Conservation (phyloP, 2,113 vertebrate genomes). For the Erythrocebus patas region DNA sequence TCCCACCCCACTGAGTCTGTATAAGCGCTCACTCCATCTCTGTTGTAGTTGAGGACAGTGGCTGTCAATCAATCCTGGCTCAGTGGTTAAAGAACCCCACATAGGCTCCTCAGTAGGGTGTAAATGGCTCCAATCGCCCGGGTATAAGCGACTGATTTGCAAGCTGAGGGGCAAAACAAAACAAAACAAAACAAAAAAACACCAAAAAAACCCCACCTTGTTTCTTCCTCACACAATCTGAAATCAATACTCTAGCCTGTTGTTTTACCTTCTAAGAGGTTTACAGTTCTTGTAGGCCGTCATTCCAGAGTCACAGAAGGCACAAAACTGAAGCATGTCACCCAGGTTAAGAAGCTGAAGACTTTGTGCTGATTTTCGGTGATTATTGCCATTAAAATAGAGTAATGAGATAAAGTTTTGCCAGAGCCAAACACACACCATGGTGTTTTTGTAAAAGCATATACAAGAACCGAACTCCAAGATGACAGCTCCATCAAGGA, state of each 20-base stretch:
- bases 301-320: not conserved
- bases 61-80: slow-evolving; percentile 60
- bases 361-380: not conserved
- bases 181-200: too few species aligned
- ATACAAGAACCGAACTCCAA: not conserved
- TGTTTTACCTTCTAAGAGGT: not conserved
- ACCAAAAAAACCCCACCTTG: not conserved
- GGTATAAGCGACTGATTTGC: slow-evolving; percentile 8
- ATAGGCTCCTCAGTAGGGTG: slow-evolving; percentile 10
- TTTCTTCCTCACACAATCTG: not conserved
- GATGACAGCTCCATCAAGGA: not conserved
- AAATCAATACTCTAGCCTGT: not conserved
- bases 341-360: not conserved
- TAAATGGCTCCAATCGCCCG: not conserved
- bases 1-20: slow-evolving; percentile 52
- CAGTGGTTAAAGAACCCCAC: not conserved
- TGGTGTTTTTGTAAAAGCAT: not conserved
- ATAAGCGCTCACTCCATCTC: slow-evolving; percentile 44
- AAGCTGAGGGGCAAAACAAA: not conserved
- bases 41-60: slow-evolving; percentile 14
- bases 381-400: not conserved
- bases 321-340: not conserved
- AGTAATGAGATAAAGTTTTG: not conserved
- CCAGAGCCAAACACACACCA: not conserved
- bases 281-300: not conserved